These are phyloP conservation scores for Drosophila rubida DNA, from an alignment of 2,888 invertebrate species.

Conservation along the genomic window DNA sequence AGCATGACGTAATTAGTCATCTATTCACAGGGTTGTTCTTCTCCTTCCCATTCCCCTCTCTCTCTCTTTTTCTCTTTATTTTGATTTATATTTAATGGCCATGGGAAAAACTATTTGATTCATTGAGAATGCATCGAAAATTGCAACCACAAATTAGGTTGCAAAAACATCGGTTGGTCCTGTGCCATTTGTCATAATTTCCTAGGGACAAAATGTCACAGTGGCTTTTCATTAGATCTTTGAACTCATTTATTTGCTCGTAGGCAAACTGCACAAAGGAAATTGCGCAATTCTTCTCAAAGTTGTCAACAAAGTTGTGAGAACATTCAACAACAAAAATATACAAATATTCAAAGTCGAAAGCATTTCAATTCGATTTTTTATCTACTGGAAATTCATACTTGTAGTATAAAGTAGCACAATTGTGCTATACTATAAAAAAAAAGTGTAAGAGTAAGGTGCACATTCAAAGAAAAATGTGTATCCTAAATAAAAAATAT, in stretches of 20 bases:
- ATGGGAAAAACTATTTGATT: constrained; percentile 54
- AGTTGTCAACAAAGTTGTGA: not conserved
- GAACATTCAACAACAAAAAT: not conserved
- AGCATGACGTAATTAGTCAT: constrained; percentile 77
- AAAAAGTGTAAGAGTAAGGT: too few relatives aligned
- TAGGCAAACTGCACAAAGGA: not conserved
- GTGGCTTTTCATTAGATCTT: constrained; percentile 17
- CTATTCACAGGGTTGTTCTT: constrained; percentile 50
- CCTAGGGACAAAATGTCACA: constrained; percentile 3
- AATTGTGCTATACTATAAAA: too few relatives aligned
- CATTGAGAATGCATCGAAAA: constrained; percentile 43
- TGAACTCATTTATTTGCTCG: constrained; percentile 9
- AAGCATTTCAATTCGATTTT: too few relatives aligned
- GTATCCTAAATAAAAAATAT: too few relatives aligned
- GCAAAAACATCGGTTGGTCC: constrained; percentile 13
- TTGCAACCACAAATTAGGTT: constrained; percentile 36
- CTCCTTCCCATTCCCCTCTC: constrained; percentile 7
- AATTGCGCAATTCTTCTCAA: not conserved
- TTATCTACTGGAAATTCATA: too few relatives aligned
- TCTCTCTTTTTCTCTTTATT: constrained; percentile 12
- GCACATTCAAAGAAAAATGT: too few relatives aligned
- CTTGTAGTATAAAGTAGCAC: too few relatives aligned
- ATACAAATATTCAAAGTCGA: not conserved
- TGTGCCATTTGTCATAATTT: constrained; percentile 45
- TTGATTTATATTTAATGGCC: constrained; percentile 38